Percentiles rank a stretch among this genome's conserved stretches.
Conservation (phyloP, 2,888 invertebrate species). For the Temnothorax ravouxi region DNA sequence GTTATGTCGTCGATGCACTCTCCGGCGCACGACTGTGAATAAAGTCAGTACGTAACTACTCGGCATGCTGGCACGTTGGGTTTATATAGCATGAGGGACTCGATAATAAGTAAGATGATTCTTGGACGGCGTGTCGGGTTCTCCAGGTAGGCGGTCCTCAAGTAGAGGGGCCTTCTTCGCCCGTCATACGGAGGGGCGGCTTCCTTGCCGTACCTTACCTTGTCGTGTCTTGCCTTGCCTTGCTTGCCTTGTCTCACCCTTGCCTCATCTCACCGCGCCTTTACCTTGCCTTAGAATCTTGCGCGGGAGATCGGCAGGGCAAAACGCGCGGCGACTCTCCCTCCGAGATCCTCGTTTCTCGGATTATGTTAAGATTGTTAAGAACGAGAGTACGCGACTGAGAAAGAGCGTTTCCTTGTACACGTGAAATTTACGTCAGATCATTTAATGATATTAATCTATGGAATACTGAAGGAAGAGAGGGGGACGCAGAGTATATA, state of each 20-base stretch:
- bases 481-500: not conserved
- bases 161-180: constrained; percentile 54
- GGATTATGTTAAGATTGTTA: not conserved
- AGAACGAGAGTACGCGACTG: not conserved
- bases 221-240: constrained; percentile 58
- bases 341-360: constrained; percentile 27
- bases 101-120: constrained; percentile 86
- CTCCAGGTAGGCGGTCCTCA: constrained; percentile 52
- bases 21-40: constrained; percentile 77
- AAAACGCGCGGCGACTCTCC: constrained; percentile 41
- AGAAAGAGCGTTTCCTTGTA: not conserved
- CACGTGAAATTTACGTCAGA: not conserved
- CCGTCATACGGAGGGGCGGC: constrained; percentile 69
- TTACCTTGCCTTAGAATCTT: constrained; percentile 75
- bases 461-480: not conserved
- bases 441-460: not conserved
- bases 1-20: constrained; percentile 65
- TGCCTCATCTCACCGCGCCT: constrained; percentile 61
- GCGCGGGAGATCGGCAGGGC: constrained; percentile 67
- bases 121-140: constrained; percentile 77
- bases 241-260: constrained; percentile 60
- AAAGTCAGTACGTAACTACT: constrained; percentile 83
- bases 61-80: constrained; percentile 83
- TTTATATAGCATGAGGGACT: constrained; percentile 85
- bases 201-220: constrained; percentile 64